Evolutionary conservation across 2,888 invertebrate genomes (phyloP), one percentile per base, ranked within the genome.

Genomic region (Microctonus hyperodae): DNA sequence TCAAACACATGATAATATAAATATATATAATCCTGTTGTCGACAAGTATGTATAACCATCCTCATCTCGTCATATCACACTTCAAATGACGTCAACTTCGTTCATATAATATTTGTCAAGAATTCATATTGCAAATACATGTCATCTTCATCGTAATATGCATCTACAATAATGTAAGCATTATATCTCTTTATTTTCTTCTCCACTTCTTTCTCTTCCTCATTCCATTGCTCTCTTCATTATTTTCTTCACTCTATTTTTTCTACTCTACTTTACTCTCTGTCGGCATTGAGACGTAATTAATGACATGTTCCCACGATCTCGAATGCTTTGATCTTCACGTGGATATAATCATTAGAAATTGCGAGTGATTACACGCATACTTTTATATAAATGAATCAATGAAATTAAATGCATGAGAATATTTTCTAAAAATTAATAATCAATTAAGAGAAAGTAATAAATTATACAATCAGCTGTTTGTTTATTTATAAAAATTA

Each of bases 1-100:
- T 81, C 80, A 79, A 78, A 44, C 9, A n/a, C 16, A 77, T 74
- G 69, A 28, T 55, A 44, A 44, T 44, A 44, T 44, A n/a, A n/a
- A n/a, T 44, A 44, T 44, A 44, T 44, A 44, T 16, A 44, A 44
- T n/a, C n/a, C 37, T 37, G 13, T 5, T n/a, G n/a, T 37, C 37
- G 37, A 37, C 37, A 37, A 37, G 37, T n/a, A n/a, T n/a, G n/a
- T n/a, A n/a, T n/a, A n/a, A n/a, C n/a, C 13, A n/a, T 44, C 20
- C 16, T 44, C 16, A 44, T 44, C 9, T 44, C n/a, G 31, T 28
- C 31, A 55, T 55, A 16, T 33, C 55, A n/a, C 31, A 33, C 55
- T 9, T 55, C 33, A 28, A 28, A 4, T 44, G 16, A 44, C 16
- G 44, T 44, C 44, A 44, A 44, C 16, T 9, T 44, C n/a, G 44